Conservation (phyloP, 2,113 vertebrate genomes). For the Eublepharis macularius region DNA sequence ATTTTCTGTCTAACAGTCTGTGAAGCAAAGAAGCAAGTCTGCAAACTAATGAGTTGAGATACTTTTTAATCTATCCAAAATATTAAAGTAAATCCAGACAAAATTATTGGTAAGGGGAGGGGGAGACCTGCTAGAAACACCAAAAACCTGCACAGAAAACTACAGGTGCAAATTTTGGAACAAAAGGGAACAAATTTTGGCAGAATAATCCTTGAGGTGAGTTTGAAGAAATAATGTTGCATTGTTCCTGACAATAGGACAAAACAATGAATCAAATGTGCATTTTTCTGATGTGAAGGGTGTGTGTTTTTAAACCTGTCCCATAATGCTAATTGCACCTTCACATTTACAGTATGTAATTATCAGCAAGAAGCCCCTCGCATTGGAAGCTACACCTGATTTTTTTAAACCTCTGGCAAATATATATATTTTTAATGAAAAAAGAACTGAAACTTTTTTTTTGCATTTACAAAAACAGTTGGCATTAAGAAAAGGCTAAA, state of each 20-base stretch:
- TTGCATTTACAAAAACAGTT: background rate
- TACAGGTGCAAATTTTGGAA: background rate
- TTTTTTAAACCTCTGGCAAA: background rate
- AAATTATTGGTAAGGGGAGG: background rate
- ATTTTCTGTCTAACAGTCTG: background rate
- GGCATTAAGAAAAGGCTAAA: background rate
- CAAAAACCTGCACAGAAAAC: background rate
- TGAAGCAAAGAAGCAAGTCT: rapidly evolving
- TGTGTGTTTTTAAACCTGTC: background rate
- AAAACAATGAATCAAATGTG: background rate
- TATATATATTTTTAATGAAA: background rate
- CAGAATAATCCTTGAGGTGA: background rate
- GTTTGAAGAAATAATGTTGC: background rate
- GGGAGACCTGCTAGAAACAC: too few species aligned
- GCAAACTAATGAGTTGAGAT: background rate
- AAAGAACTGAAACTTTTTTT: background rate
- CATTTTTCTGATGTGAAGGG: background rate
- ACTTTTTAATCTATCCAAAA: background rate
- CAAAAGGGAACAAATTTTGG: background rate
- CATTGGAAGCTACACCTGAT: background rate
- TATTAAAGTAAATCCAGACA: background rate
- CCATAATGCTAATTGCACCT: background rate
- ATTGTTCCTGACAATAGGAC: background rate
- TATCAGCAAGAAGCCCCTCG: background rate
- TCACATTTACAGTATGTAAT: background rate